phyloP scores from a whole-genome alignment of 2,113 vertebrate genomes.

The Onychostoma macrolepis region DNA sequence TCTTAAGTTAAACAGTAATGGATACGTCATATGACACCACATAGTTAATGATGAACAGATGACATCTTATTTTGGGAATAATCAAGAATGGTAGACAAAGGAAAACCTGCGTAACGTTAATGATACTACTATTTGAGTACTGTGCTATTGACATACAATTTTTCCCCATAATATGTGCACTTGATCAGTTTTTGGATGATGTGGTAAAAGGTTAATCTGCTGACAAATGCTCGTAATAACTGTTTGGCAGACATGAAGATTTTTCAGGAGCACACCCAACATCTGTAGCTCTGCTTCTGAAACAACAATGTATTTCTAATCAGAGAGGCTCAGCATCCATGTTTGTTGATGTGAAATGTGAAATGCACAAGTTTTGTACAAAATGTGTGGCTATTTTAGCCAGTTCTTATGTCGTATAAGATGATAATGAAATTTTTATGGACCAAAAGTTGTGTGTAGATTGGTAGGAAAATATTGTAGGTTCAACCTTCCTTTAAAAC shows the following conservation, averaged over 20 bases:
- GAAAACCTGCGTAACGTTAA: neutral
- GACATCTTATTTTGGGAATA: neutral
- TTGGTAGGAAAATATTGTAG: constrained; percentile 48
- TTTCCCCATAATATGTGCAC: neutral
- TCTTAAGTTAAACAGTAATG: neutral
- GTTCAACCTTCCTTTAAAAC: constrained; percentile 1
- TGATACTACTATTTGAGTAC: neutral
- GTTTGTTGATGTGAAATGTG: neutral
- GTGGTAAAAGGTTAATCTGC: neutral
- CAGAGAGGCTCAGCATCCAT: neutral
- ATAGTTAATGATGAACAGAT: neutral
- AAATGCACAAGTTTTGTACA: neutral
- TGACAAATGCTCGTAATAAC: neutral
- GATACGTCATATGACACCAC: neutral
- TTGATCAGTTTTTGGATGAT: neutral
- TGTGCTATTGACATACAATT: neutral
- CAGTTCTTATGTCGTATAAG: neutral
- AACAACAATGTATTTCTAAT: neutral
- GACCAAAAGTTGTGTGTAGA: neutral
- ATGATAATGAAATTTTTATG: neutral
- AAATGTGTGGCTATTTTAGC: neutral
- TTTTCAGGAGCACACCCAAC: neutral
- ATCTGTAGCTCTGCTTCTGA: neutral
- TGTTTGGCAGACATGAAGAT: neutral
- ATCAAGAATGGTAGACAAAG: neutral